Conservation (phyloP, 2,888 invertebrate genomes). For the Lepidocyrtoides sp. region DNA sequence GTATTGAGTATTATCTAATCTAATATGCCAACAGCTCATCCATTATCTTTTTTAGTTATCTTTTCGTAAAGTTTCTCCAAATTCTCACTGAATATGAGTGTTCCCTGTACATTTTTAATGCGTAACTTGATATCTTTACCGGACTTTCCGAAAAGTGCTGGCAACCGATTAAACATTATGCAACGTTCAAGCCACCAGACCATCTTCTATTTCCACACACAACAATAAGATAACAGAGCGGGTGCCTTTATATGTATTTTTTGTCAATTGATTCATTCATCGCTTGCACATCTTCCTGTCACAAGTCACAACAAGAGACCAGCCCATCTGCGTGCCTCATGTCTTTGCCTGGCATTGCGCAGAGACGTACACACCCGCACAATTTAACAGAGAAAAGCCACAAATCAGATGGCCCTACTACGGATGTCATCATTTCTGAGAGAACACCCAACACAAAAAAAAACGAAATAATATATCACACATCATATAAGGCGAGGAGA, state of each 20-base stretch:
- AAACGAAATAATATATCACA: slow-evolving; percentile 29
- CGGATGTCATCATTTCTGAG: slow-evolving; percentile 67
- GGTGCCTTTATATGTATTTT: slow-evolving; percentile 57
- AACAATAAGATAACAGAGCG: slow-evolving; percentile 29
- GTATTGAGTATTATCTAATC: slow-evolving; percentile 13
- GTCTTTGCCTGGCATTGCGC: slow-evolving; percentile 64
- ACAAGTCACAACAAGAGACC: slow-evolving; percentile 42
- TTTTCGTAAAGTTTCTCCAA: neutral
- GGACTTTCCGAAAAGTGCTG: neutral
- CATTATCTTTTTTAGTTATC: slow-evolving; percentile 29
- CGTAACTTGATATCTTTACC: slow-evolving; percentile 49
- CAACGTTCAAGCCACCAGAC: slow-evolving; percentile 22
- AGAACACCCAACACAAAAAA: slow-evolving; percentile 64
- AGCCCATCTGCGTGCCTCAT: slow-evolving; percentile 73
- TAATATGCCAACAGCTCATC: slow-evolving; percentile 40
- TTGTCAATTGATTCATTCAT: slow-evolving; percentile 57
- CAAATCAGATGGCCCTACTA: slow-evolving; percentile 72
- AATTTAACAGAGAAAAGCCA: slow-evolving; percentile 59
- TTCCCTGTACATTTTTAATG: too few species aligned
- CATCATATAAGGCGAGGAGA: neutral
- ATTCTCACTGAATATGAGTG: too few species aligned
- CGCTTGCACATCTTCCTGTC: slow-evolving; percentile 50
- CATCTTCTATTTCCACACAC: slow-evolving; percentile 9
- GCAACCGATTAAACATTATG: slow-evolving; percentile 27
- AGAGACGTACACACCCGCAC: slow-evolving; percentile 66